Conservation (phyloP, 2,113 vertebrate species). For the Strigops habroptila region DNA sequence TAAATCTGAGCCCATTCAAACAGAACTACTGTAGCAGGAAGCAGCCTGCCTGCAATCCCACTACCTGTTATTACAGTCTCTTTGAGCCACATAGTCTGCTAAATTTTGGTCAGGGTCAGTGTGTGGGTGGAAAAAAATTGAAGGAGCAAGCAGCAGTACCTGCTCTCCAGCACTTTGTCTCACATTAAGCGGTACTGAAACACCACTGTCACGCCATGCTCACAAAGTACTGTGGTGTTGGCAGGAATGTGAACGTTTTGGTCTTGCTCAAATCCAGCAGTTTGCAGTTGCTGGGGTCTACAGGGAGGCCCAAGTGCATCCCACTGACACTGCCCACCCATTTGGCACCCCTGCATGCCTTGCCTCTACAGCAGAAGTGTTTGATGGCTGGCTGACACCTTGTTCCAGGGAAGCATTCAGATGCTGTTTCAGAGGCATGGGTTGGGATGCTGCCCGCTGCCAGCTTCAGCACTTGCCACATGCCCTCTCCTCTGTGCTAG, state of each 20-base stretch:
- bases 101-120: not conserved
- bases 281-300: not conserved
- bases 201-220: accelerated
- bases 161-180: not conserved
- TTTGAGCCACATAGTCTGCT: not conserved
- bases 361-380: not conserved
- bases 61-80: not conserved
- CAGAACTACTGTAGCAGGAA: not conserved
- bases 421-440: not conserved
- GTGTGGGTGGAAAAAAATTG: not conserved
- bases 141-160: not conserved
- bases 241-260: not conserved
- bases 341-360: not conserved
- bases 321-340: accelerated
- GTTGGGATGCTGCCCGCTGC: not conserved
- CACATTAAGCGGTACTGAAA: accelerated
- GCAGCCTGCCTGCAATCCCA: not conserved
- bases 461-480: not conserved
- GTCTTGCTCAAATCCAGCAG: not conserved
- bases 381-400: not conserved
- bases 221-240: accelerated
- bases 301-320: not conserved
- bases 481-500: not conserved
- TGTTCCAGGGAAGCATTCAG: not conserved
- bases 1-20: not conserved